Evolutionary conservation across 2,113 vertebrate species (phyloP).

Genomic region (Pristiophorus japonicus): DNA sequence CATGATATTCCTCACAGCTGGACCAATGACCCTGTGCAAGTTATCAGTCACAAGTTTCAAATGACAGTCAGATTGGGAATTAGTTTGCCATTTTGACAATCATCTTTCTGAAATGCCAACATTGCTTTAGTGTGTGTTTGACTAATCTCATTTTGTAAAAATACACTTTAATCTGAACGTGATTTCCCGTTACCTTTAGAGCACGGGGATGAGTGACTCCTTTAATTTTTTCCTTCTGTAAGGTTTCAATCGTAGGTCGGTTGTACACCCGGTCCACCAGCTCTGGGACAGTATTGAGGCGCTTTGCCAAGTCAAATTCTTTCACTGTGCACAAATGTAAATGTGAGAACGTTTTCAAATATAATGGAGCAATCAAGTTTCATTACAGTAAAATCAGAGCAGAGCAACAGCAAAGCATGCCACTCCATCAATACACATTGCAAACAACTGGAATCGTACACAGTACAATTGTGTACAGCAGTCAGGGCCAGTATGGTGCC

Average conservation of each 20-base stretch:
- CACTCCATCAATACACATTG: too few species aligned
- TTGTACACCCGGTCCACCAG: conserved; percentile 79
- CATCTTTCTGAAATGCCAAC: background rate
- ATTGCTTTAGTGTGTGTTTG: background rate
- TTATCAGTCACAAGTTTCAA: background rate
- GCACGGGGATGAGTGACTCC: conserved; percentile 54
- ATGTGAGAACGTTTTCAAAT: background rate
- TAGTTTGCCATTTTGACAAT: background rate
- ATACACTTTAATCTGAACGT: background rate
- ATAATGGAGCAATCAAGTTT: background rate
- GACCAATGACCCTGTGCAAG: conserved; percentile 2
- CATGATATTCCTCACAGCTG: background rate
- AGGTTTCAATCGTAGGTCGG: conserved; percentile 71
- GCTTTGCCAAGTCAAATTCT: conserved; percentile 74
- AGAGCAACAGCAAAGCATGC: background rate
- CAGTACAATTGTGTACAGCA: background rate
- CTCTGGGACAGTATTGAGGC: conserved; percentile 74
- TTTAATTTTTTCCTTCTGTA: conserved; percentile 68
- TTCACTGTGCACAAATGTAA: conserved; percentile 57
- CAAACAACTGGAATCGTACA: background rate
- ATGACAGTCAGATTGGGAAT: background rate
- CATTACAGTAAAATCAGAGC: background rate
- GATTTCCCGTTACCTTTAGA: conserved; percentile 57
- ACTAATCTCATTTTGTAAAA: background rate
- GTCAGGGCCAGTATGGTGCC: background rate